A percentile compares a stretch with the other conserved stretches of the same genome.
Conservation (phyloP, 2,113 vertebrate genomes). For the Ranitomeya variabilis region DNA sequence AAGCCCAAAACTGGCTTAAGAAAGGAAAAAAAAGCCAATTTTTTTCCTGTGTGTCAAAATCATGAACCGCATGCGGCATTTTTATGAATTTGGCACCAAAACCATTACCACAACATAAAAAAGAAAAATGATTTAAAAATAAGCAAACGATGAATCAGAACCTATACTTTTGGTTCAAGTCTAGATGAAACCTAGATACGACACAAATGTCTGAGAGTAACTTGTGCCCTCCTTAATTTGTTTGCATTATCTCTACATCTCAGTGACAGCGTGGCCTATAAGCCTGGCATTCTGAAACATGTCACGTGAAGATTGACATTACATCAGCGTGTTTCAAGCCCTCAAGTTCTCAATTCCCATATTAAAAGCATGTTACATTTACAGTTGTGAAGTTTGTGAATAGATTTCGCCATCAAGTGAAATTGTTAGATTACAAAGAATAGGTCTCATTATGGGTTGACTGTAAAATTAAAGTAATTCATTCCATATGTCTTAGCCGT, state of each 20-base stretch:
- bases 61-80: too few species aligned
- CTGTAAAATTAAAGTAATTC: slow-evolving; percentile 72
- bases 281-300: background rate
- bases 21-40: too few species aligned
- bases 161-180: too few species aligned
- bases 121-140: too few species aligned
- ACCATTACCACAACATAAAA: too few species aligned
- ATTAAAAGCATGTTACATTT: background rate
- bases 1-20: too few species aligned
- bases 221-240: background rate
- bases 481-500: slow-evolving; percentile 71
- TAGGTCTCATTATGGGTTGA: slow-evolving; percentile 53
- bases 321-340: background rate
- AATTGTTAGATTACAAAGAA: slow-evolving; percentile 53
- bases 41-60: too few species aligned
- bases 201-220: background rate
- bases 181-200: too few species aligned
- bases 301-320: background rate
- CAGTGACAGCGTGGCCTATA: background rate
- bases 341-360: background rate
- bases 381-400: slow-evolving; percentile 24
- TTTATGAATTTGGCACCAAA: too few species aligned
- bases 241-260: background rate
- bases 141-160: too few species aligned
- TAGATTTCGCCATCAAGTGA: slow-evolving; percentile 45